Conservation (phyloP, 2,888 invertebrate genomes). For the Flexamia atlantica region DNA sequence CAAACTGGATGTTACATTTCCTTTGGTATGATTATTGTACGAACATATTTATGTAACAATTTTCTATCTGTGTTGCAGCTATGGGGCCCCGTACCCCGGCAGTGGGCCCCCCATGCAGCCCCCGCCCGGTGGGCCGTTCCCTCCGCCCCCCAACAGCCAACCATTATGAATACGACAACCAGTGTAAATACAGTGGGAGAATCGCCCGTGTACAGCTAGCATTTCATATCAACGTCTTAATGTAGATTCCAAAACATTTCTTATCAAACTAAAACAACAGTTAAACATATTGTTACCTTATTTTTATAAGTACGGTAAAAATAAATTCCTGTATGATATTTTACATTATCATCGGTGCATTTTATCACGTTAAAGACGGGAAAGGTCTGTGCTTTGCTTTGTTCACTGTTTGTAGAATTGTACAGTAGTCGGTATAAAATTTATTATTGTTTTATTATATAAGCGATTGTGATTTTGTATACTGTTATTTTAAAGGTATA, state of each 20-base stretch:
- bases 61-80: conserved; percentile 19
- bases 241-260: conserved; percentile 8
- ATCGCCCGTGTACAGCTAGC: conserved; percentile 35
- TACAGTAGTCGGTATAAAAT: conserved; percentile 36
- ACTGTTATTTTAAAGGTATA: conserved; percentile 62
- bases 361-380: background rate
- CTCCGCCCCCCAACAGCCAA: conserved; percentile 42
- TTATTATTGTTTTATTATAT: conserved; percentile 33
- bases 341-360: conserved; percentile 36
- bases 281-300: conserved; percentile 52
- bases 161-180: conserved; percentile 29
- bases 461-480: conserved; percentile 63
- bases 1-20: too few relatives aligned
- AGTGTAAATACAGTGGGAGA: conserved; percentile 37
- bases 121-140: conserved; percentile 12
- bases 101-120: conserved; percentile 22
- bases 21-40: too few relatives aligned
- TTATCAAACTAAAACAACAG: conserved; percentile 15
- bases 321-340: background rate
- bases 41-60: too few relatives aligned
- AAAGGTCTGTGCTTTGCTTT: conserved; percentile 30
- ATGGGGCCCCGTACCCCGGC: conserved; percentile 27
- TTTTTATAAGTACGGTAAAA: conserved; percentile 30
- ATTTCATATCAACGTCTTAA: conserved; percentile 44
- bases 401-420: conserved; percentile 21